A percentile compares a stretch with the other conserved stretches of the same genome.
Conservation (phyloP, 2,113 vertebrate genomes). For the Bungarus multicinctus region DNA sequence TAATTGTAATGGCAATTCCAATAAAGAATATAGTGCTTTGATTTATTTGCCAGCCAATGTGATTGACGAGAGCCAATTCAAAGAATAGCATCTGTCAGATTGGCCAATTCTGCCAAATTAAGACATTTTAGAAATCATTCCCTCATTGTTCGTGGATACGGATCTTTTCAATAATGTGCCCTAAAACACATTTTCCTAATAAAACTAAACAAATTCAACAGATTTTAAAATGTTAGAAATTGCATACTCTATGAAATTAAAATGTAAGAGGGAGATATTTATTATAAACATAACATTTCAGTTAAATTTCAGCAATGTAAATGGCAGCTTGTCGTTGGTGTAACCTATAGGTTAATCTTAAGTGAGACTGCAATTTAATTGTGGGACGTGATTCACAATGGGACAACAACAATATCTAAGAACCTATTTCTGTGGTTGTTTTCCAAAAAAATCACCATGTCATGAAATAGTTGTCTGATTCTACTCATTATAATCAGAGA, state of each 20-base stretch:
- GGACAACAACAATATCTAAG: background rate
- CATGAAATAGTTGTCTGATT: background rate
- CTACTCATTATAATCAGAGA: background rate
- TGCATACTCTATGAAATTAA: background rate
- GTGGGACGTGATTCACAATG: background rate
- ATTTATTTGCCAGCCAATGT: background rate
- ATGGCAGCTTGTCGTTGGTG: background rate
- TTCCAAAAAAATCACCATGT: background rate
- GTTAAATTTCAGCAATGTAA: background rate
- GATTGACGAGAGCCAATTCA: background rate
- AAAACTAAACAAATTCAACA: background rate
- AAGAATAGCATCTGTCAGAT: background rate
- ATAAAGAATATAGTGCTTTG: background rate
- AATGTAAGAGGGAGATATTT: background rate
- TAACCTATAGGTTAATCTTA: background rate
- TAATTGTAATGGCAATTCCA: background rate
- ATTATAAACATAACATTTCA: background rate
- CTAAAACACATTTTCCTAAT: background rate
- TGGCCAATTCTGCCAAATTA: background rate
- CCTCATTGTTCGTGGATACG: background rate
- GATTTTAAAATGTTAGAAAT: background rate
- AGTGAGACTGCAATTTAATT: background rate
- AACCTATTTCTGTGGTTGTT: background rate
- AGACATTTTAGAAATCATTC: background rate
- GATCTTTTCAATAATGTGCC: background rate